Base-by-base conservation (phyloP, 2,888 invertebrate species). In the Yponomeuta malinellus region DNA sequence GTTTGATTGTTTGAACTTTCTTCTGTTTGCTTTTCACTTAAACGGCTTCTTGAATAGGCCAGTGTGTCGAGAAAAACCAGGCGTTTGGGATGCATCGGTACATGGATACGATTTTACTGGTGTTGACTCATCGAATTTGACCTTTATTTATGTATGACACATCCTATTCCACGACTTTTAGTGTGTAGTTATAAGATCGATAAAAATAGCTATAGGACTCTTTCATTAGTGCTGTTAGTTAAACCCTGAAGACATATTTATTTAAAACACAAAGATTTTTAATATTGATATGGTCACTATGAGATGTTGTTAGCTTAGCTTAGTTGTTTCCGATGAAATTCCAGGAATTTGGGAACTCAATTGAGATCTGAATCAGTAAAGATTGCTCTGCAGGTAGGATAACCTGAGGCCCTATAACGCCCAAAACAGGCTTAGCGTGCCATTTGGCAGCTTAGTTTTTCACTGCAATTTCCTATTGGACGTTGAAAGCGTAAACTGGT, bases 11-110 rank as follows among this genome's bases (percentile, higher is more conserved):
- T 31, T 33, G 33, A 65, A 65, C 65, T 65, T 65, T 65, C 65
- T 12, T 29, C 33, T 65, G 65, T 65, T 29, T 65, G 33, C 65
- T 29, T 31, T 65, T 23, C 10, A 29, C 65, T 65, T 33, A 65
- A 65, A 29, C 10, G 31, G n/a, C 31, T 33, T 65, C 12, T 29
- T 31, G 65, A 65, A 65, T 65, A 65, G 65, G 65, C 31, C 65
- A 65, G 65, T 33, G 31, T 65, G 65, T 65, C 65, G 33, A 65
- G 65, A 31, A 65, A 29, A 65, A 10, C 31, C 65, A 8, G 65
- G n/a, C 15, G 2, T 29, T 65, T 65, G 1, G 31, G 65, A 65
- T 23, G 4, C 23, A 65, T 29, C 31, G 33, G 10, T 33, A 33
- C 65, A 31, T 65, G 31, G 29, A 65, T 65, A 29, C 3, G 15